Percentiles rank a stretch among this genome's conserved stretches.
These are phyloP conservation scores for Anaspis maculata DNA, from an alignment of 2,888 invertebrate species.

Conservation along the genomic window DNA sequence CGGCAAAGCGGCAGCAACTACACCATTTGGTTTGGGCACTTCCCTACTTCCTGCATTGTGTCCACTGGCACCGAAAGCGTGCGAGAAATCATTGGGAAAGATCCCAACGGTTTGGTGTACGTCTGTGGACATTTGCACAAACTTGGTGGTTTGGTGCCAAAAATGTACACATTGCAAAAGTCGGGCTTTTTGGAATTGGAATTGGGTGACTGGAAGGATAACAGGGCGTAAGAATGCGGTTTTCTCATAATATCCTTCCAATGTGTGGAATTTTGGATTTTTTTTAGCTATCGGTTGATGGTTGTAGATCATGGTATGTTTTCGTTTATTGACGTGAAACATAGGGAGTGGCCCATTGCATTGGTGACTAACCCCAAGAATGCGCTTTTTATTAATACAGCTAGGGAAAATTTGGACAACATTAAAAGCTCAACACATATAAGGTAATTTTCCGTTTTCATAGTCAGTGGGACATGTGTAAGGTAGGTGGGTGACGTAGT, in stretches of 20 bases:
- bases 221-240: constrained; percentile 55
- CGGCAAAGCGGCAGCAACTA: constrained; percentile 48
- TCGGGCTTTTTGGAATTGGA: constrained; percentile 80
- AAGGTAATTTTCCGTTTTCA: constrained; percentile 49
- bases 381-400: constrained; percentile 62
- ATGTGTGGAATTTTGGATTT: neutral
- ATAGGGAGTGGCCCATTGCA: constrained; percentile 72
- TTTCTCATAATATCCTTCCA: neutral
- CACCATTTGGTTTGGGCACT: constrained; percentile 81
- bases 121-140: constrained; percentile 87
- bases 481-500: too few species aligned
- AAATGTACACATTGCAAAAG: constrained; percentile 81
- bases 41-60: constrained; percentile 81
- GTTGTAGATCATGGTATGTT: constrained; percentile 87
- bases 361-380: constrained; percentile 89
- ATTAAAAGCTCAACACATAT: constrained; percentile 68
- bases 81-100: constrained; percentile 51
- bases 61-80: constrained; percentile 47
- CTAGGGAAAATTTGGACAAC: constrained; percentile 61
- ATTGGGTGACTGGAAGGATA: constrained; percentile 88
- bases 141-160: constrained; percentile 66
- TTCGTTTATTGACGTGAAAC: constrained; percentile 71
- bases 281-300: constrained; percentile 60
- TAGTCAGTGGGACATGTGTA: too few species aligned
- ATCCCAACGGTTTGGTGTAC: constrained; percentile 61